Evolutionary conservation across 1,140 invertebrate species (phyloP), one percentile per base, ranked within the genome.

Genomic region (Hestina assimilis): DNA sequence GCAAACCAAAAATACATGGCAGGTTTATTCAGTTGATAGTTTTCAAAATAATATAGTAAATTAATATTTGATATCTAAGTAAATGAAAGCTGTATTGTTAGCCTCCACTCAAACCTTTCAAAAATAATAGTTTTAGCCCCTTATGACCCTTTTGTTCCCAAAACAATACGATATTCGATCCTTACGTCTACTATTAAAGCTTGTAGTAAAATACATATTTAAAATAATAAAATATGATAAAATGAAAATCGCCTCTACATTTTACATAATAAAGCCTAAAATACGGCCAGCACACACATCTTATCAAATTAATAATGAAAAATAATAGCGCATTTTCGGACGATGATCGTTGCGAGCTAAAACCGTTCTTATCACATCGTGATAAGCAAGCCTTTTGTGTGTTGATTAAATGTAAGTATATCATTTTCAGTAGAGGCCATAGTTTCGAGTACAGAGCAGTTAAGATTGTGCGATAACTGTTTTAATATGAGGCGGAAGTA

Each of bases 401-500:
- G 63, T 19, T 53, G 17, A 63, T 66, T 62, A 50, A 72, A 56
- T 45, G 46, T 60, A 62, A 74, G 66, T 84, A 85, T 80, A 83
- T 87, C 75, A 84, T 81, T 84, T 84, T 80, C 79, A 73, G 59
- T 50, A 53, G 59, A 67, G 72, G 67, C 73, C 68, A 72, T 76
- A 82, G 82, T 86, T 87, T 87, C 70, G 73, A 86, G 82, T 79
- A 78, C 72, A 74, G 68, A 73, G 76, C 66, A 80, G 84, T 87
- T 87, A 80, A 87, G 84, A 87, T 87, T 72, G 69, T 45, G 43
- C 75, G 84, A 87, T 87, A 86, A 82, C 69, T 59, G 67, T 79
- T 82, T 85, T 87, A 87, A 87, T 87, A 85, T 79, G 75, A 84
- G 78, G 75, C 84, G 84, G 83, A 87, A 85, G 66, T 72, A 71